Conservation (phyloP, 2,888 invertebrate species). For the Colletes collaris region DNA sequence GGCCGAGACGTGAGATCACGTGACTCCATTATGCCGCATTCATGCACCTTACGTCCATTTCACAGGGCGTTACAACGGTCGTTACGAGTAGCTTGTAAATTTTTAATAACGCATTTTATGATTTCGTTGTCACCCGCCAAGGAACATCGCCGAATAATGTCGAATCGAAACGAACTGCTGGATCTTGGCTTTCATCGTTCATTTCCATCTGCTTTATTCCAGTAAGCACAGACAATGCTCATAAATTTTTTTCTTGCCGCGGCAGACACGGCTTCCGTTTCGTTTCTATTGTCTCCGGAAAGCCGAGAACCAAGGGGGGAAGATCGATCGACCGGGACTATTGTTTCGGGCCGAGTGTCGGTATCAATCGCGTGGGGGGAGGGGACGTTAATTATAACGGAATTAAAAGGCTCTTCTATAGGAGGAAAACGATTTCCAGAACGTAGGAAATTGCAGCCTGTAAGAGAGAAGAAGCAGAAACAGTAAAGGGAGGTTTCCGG, state of each 20-base stretch:
- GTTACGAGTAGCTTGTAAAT: too few relatives aligned
- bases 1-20: too few relatives aligned
- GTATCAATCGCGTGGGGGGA: conserved; percentile 38
- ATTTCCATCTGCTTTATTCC: conserved; percentile 32
- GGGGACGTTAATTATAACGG: conserved; percentile 52
- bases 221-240: conserved; percentile 41
- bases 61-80: too few relatives aligned
- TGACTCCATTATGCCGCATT: too few relatives aligned
- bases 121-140: neutral
- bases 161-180: neutral
- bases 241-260: conserved; percentile 49
- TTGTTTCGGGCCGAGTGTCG: conserved; percentile 48
- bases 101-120: too few relatives aligned
- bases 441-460: conserved; percentile 34
- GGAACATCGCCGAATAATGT: neutral
- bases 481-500: neutral
- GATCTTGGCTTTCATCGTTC: neutral
- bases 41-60: too few relatives aligned
- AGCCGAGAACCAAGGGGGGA: conserved; percentile 17
- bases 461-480: neutral
- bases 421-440: conserved; percentile 28
- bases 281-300: conserved; percentile 41
- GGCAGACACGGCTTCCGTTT: conserved; percentile 40
- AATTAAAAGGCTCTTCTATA: conserved; percentile 45
- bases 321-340: conserved; percentile 50